A percentile compares a stretch with the other conserved stretches of the same genome.
Conservation (phyloP, 1,140 invertebrate genomes). For the Drosophila asahinai region DNA sequence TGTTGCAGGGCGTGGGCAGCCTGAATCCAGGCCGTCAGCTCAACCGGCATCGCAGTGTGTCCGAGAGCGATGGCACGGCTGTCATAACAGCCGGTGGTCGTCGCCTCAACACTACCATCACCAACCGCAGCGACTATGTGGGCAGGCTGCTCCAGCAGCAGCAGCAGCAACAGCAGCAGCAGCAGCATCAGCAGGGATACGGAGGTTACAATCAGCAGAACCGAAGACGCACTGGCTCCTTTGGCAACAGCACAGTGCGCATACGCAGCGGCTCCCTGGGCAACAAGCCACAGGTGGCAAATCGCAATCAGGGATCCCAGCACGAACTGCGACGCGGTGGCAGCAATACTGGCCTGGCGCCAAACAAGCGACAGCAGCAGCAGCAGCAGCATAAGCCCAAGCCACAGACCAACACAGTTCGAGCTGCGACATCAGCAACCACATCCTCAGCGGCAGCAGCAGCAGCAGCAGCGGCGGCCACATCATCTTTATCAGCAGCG, state of each 20-base stretch:
- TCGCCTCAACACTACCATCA: conserved; percentile 79
- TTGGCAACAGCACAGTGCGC: conserved; percentile 85
- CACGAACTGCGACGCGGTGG: conserved; percentile 74
- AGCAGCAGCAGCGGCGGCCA: conserved; percentile 10
- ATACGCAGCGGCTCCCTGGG: conserved; percentile 83
- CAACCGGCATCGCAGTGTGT: conserved; percentile 87
- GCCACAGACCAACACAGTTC: conserved; percentile 44
- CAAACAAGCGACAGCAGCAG: conserved; percentile 65
- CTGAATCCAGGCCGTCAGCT: conserved; percentile 85
- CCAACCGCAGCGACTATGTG: conserved; percentile 83
- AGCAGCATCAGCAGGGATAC: conserved; percentile 62
- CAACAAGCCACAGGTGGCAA: conserved; percentile 79
- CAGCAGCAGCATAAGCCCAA: conserved; percentile 59
- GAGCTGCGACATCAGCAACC: conserved; percentile 34
- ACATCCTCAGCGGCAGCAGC: conserved; percentile 14
- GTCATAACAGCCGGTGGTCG: conserved; percentile 69
- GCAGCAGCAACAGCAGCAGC: conserved; percentile 73
- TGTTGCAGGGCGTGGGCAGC: conserved; percentile 85
- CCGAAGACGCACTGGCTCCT: conserved; percentile 80
- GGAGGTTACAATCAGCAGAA: conserved; percentile 66
- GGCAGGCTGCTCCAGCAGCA: conserved; percentile 76
- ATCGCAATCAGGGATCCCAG: conserved; percentile 76
- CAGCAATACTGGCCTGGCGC: conserved; percentile 73
- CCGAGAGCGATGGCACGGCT: conserved; percentile 86
- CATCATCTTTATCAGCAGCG: conserved; percentile 18